phyloP scores from a whole-genome alignment of 2,888 invertebrate genomes.

The Drosophila longiperda region DNA sequence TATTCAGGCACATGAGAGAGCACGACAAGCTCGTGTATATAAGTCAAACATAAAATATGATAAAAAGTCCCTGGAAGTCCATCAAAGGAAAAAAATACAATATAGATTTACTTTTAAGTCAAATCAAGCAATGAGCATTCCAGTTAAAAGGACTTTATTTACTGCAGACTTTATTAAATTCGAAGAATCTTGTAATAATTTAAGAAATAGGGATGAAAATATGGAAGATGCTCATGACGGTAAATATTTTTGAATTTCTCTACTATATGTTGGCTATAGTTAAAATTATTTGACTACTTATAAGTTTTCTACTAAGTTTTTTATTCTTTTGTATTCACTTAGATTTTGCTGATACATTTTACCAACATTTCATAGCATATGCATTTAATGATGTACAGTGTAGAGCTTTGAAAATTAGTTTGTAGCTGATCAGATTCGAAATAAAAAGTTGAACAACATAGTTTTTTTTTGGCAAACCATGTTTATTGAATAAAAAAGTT shows the following conservation, averaged over 20 bases:
- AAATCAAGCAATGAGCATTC: slow-evolving; percentile 78
- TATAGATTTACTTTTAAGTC: slow-evolving; percentile 81
- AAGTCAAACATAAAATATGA: slow-evolving; percentile 66
- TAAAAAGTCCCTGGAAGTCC: slow-evolving; percentile 55
- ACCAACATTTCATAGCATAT: background rate
- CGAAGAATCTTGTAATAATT: slow-evolving; percentile 54
- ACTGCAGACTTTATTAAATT: slow-evolving; percentile 73
- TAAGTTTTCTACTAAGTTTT: background rate
- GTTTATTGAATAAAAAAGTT: background rate
- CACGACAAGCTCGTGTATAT: slow-evolving; percentile 78
- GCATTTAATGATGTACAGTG: background rate
- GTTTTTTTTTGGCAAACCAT: background rate
- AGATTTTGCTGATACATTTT: background rate
- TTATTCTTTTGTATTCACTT: too few relatives aligned
- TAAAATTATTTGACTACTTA: background rate
- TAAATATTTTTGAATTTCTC: slow-evolving; percentile 24
- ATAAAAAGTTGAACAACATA: background rate
- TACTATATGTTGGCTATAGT: background rate
- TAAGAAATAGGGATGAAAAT: slow-evolving; percentile 34
- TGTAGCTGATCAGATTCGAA: background rate
- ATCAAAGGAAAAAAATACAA: slow-evolving; percentile 51
- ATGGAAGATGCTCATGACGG: slow-evolving; percentile 35
- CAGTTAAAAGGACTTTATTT: slow-evolving; percentile 80
- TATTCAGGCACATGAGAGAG: slow-evolving; percentile 86
- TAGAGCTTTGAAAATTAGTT: background rate